phyloP scores from a whole-genome alignment of 2,113 vertebrate genomes.

The Ammodytes marinus region DNA sequence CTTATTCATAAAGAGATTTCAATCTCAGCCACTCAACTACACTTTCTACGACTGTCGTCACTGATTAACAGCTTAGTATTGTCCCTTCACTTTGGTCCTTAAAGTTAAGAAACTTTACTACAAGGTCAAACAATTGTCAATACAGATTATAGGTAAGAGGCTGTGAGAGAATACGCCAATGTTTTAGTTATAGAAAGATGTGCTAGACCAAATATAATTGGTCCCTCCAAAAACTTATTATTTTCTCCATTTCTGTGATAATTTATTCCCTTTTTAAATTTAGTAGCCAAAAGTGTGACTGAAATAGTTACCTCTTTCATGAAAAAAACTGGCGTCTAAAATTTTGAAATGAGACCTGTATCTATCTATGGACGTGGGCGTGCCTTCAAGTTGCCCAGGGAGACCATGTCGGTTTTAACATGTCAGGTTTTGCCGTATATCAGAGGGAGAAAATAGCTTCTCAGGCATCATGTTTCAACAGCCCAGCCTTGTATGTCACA shows the following conservation, averaged over 20 bases:
- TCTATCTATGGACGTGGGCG: background rate
- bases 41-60: background rate
- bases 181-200: background rate
- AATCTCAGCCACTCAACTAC: background rate
- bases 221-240: background rate
- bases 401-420: background rate
- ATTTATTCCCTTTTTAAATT: background rate
- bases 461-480: background rate
- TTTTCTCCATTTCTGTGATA: background rate
- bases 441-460: background rate
- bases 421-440: background rate
- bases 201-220: background rate
- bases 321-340: too few species aligned
- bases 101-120: background rate
- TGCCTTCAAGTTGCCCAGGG: background rate
- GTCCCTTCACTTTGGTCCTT: background rate
- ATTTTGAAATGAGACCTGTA: background rate
- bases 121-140: background rate
- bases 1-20: background rate
- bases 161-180: background rate
- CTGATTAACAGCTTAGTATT: slow-evolving; percentile 1
- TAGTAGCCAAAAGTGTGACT: background rate
- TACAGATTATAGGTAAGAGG: background rate
- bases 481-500: background rate
- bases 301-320: too few species aligned